phyloP scores from a whole-genome alignment of 2,113 vertebrate genomes.

The Dunckerocampus dactyliophorus region DNA sequence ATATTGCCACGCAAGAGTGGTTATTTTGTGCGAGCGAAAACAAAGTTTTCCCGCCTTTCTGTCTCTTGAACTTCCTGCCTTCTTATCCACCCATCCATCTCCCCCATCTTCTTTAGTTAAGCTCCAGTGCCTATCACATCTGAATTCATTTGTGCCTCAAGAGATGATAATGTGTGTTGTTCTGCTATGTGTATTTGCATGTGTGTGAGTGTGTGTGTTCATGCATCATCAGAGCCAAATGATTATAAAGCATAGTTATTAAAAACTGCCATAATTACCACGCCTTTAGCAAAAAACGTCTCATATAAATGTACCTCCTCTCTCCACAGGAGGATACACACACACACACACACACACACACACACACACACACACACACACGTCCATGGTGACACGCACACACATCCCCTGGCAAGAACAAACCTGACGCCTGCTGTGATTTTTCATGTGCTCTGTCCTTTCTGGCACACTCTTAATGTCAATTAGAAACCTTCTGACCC shows the following conservation, averaged over 20 bases:
- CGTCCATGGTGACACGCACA: conserved; percentile 10
- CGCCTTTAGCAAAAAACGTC: conserved; percentile 65
- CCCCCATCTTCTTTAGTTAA: conserved; percentile 50
- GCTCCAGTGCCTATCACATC: conserved; percentile 68
- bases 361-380: conserved; percentile 23
- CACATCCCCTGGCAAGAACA: conserved; percentile 61
- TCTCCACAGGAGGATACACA: conserved; percentile 47
- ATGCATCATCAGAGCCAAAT: conserved; percentile 60
- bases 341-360: conserved; percentile 19
- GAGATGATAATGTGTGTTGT: conserved; percentile 35
- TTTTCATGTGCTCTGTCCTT: conserved; percentile 44
- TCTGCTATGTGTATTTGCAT: conserved; percentile 17
- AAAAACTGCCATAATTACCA: conserved; percentile 69
- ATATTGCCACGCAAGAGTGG: conserved; percentile 31
- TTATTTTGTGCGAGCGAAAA: conserved; percentile 32
- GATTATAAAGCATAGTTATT: conserved; percentile 73
- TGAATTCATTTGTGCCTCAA: conserved; percentile 70
- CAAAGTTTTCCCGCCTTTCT: conserved; percentile 30
- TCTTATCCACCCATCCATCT: conserved; percentile 48
- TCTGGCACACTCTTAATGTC: conserved; percentile 38
- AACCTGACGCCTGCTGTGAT: conserved; percentile 37
- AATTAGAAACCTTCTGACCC: conserved; percentile 32
- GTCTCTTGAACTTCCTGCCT: conserved; percentile 37
- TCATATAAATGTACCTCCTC: conserved; percentile 63
- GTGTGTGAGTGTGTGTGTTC: conserved; percentile 20